phyloP scores from a whole-genome alignment of 2,888 invertebrate genomes.

The Scaptodrosophila latifasciaeformis region DNA sequence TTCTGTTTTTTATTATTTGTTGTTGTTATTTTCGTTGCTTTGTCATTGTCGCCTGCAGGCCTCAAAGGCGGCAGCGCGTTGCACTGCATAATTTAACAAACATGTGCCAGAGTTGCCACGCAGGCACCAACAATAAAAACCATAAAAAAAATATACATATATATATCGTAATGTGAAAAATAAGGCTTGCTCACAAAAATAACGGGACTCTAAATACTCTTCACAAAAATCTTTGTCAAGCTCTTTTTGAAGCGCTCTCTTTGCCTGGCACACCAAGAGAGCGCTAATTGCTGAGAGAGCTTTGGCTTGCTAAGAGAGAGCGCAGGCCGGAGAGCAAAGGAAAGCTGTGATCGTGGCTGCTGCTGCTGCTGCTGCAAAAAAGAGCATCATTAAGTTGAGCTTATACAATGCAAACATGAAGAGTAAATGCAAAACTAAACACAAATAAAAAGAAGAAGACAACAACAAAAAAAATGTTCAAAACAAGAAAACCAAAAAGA shows the following conservation, averaged over 20 bases:
- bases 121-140: not conserved
- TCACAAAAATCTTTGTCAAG: too few species aligned
- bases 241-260: too few species aligned
- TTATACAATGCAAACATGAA: too few species aligned
- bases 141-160: not conserved
- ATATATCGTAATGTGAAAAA: not conserved
- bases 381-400: too few species aligned
- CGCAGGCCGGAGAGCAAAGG: too few species aligned
- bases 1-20: too few species aligned
- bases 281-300: too few species aligned
- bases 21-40: conserved; percentile 3
- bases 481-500: not conserved
- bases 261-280: too few species aligned
- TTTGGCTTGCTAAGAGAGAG: too few species aligned
- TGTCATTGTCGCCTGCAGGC: conserved; percentile 3
- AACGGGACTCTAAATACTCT: too few species aligned
- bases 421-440: not conserved
- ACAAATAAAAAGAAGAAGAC: conserved; percentile 20
- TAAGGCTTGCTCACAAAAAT: not conserved
- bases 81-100: conserved; percentile 53
- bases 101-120: conserved; percentile 37
- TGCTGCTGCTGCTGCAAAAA: too few species aligned
- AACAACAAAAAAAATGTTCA: conserved; percentile 10
- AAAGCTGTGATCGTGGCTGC: too few species aligned
- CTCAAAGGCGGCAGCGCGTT: conserved; percentile 34